Evolutionary conservation across 2,888 invertebrate species (phyloP), one percentile per base, ranked within the genome.

Genomic region (Agrotis ipsilon): DNA sequence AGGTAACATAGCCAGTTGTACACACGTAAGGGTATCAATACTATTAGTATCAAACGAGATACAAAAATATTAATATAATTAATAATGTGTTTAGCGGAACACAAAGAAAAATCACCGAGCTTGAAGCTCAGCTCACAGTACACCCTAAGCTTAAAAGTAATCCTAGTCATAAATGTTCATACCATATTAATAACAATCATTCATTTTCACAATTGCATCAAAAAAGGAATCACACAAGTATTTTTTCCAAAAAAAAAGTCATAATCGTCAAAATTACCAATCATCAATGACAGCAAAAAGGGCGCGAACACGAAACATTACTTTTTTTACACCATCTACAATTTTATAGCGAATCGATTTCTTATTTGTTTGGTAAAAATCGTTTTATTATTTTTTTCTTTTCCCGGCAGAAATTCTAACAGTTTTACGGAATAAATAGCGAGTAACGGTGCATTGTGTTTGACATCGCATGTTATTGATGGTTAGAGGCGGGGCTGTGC

Each of bases 391-490:
- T 75, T 73, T 83, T 83, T 77, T 55, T 54, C 11, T 0, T 55
- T 55, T 14, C n/a, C 70, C 60, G 51, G 65, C 72, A 77, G 39
- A 85, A 86, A 83, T 78, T 75, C 74, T 85, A 86, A 84, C 84
- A 84, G 82, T 84, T 84, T 84, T 84, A 84, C 61, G 82, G 81
- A 84, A 84, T 84, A 84, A 85, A 85, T 81, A 82, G 72, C 82
- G 81, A 78, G 75, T 83, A 85, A 85, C 82, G 77, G 81, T 77
- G 88, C 83, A 88, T 92, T 92, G 91, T 92, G 87, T 78, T 81
- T 90, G 90, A 88, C 89, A 82, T 85, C 80, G 81, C 80, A 70
- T 82, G 83, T 90, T 92, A 92, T 92, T 93, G 92, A 93, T 92
- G 92, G 90, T 81, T 49, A 82, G 79, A 88, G 91, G 92, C 91